These are phyloP conservation scores for Drosophila emarginata DNA, from an alignment of 2,888 invertebrate species.

Conservation along the genomic window DNA sequence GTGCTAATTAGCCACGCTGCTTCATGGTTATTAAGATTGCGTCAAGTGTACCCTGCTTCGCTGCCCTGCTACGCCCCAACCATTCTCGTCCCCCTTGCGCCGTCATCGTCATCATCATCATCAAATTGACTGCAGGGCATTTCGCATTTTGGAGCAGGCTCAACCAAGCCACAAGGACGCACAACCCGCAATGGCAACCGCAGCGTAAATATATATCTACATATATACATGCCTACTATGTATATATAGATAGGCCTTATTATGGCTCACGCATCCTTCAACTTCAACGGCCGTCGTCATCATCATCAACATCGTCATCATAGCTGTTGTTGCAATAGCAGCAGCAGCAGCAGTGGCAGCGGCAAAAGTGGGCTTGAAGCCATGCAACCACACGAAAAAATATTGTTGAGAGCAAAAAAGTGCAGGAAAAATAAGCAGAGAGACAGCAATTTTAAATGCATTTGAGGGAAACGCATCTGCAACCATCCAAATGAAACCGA, in stretches of 20 bases:
- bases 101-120: slow-evolving; percentile 6
- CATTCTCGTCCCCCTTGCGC: neutral
- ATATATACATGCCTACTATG: neutral
- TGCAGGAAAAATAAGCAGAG: neutral
- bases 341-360: slow-evolving; percentile 25
- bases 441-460: neutral
- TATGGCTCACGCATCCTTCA: slow-evolving; percentile 75
- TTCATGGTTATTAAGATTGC: slow-evolving; percentile 82
- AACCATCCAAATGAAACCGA: slow-evolving; percentile 22
- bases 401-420: slow-evolving; percentile 4
- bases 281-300: slow-evolving; percentile 62
- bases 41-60: slow-evolving; percentile 74
- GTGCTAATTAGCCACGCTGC: slow-evolving; percentile 81
- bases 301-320: slow-evolving; percentile 33
- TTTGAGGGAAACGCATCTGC: neutral
- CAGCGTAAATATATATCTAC: slow-evolving; percentile 7
- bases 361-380: slow-evolving; percentile 38
- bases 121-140: slow-evolving; percentile 35
- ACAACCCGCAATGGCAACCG: slow-evolving; percentile 23
- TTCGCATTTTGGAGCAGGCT: slow-evolving; percentile 38
- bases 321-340: neutral
- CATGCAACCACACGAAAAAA: slow-evolving; percentile 5
- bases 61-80: slow-evolving; percentile 19
- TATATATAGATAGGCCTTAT: slow-evolving; percentile 56
- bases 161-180: slow-evolving; percentile 41